A percentile compares a stretch with the other conserved stretches of the same genome.
Conservation (phyloP, 2,888 invertebrate genomes). For the Ypsolopha scabrella region DNA sequence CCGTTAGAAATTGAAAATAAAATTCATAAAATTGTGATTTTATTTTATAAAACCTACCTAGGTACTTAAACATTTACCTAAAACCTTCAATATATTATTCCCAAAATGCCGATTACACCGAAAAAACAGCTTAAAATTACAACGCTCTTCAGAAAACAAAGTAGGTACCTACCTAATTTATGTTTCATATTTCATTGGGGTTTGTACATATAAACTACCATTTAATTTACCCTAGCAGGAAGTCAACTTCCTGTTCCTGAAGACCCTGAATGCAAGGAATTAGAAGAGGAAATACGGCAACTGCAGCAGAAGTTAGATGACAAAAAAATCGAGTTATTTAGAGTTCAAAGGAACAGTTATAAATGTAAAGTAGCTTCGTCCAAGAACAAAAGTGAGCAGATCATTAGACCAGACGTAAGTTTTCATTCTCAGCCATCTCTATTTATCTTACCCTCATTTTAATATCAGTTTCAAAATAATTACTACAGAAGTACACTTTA, state of each 20-base stretch:
- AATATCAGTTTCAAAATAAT: background rate
- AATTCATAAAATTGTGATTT: too few relatives aligned
- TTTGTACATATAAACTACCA: background rate
- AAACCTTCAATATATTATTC: too few relatives aligned
- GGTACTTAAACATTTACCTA: too few relatives aligned
- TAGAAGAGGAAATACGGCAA: constrained; percentile 34
- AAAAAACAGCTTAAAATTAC: constrained; percentile 43
- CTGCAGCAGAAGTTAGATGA: constrained; percentile 32
- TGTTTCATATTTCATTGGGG: background rate
- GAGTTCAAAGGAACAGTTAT: constrained; percentile 33
- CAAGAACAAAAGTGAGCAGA: constrained; percentile 25
- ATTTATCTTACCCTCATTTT: background rate
- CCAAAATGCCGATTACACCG: constrained; percentile 24
- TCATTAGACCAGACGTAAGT: constrained; percentile 38
- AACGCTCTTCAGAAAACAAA: constrained; percentile 36
- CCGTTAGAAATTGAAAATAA: too few relatives aligned
- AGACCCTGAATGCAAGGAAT: constrained; percentile 25
- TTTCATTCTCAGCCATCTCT: too few relatives aligned
- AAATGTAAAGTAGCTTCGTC: constrained; percentile 21
- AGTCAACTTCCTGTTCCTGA: constrained; percentile 23
- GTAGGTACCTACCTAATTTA: constrained; percentile 16
- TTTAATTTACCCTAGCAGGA: background rate
- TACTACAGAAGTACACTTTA: too few relatives aligned
- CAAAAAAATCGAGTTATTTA: constrained; percentile 40
- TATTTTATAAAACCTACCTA: too few relatives aligned